phyloP scores from a whole-genome alignment of 2,113 vertebrate species.

The Platichthys flesus region DNA sequence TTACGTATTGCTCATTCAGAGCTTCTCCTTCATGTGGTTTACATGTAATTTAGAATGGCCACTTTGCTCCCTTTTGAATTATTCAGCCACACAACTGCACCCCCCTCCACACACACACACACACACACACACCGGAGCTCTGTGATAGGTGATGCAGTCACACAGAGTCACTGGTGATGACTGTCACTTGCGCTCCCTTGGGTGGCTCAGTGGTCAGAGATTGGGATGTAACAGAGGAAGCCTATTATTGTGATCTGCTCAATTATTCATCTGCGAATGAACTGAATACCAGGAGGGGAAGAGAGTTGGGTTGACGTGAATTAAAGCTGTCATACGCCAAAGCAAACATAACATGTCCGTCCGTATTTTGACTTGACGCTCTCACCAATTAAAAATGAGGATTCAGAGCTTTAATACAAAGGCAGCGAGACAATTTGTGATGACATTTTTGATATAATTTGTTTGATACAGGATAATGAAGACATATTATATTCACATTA shows the following conservation, averaged over 20 bases:
- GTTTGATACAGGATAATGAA: too few species aligned
- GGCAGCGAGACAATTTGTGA: not conserved
- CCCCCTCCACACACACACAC: conserved; percentile 2
- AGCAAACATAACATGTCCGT: conserved; percentile 8
- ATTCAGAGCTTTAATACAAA: not conserved
- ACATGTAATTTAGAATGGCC: conserved; percentile 49
- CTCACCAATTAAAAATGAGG: not conserved
- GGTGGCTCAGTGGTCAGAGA: conserved; percentile 60
- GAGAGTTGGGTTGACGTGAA: conserved; percentile 32
- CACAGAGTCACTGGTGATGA: conserved; percentile 47
- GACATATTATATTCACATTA: not conserved
- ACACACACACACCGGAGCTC: conserved; percentile 3
- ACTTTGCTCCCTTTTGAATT: conserved; percentile 54
- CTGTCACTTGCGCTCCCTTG: conserved; percentile 53
- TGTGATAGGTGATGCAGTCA: conserved; percentile 37
- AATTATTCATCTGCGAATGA: conserved; percentile 65
- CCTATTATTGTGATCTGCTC: conserved; percentile 66
- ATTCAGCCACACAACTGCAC: conserved; percentile 25
- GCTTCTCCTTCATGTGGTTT: conserved; percentile 29
- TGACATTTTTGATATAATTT: not conserved
- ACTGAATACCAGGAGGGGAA: conserved; percentile 42
- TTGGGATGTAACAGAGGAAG: conserved; percentile 58
- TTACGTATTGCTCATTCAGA: conserved; percentile 33
- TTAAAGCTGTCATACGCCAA: conserved; percentile 11
- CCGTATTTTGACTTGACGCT: conserved; percentile 1